Base-by-base conservation (phyloP, 2,797 vertebrate species). In the Gymnocypris eckloni region DNA sequence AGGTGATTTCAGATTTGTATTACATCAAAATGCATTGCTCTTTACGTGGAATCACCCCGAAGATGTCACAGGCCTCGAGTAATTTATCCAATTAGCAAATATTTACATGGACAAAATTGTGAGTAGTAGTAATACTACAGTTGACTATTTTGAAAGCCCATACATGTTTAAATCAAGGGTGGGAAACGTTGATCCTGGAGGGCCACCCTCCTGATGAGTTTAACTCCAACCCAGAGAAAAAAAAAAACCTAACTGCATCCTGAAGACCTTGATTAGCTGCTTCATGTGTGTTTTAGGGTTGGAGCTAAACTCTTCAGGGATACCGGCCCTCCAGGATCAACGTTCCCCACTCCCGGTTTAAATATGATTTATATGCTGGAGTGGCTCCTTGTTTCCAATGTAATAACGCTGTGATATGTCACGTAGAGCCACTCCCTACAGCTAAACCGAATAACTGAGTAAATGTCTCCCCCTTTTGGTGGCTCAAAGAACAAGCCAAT, bases 391-490 rank as follows among this genome's bases (percentile, higher is more conserved):
- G 61, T 64, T 61, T 33, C 20, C 7, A n/a, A 4, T 25, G 2
- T 10, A 50, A 64, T 43, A 39, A 48, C 54, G 28, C 67, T 50
- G 84, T 50, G 84, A 39, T 69, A 13, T 20, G 84, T 80, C 84
- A 85, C 67, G 76, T 72, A 73, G 78, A 41, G 67, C 84, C 78
- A 28, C 84, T 86, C 84, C 84, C 84, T 73, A 1, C 10, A 59
- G 5, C n/a, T 3, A 11, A 56, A 75, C 50, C 25, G 6, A 22
- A 80, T 69, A 41, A 28, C 28, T 69, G 22, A 86, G 71, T 11
- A 18, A 87, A 90, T 78, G 86, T 82, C 92, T 6, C 87, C 92
- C 90, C 70, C 93, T 88, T 9, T 90, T 91, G 94, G 89, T 41
- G 0, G 77, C 33, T 52, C 5, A 52, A 28, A 13, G 43, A 67